Evolutionary conservation across 2,113 vertebrate species (phyloP), one percentile per base, ranked within the genome.

Genomic region (Taurulus bubalis): DNA sequence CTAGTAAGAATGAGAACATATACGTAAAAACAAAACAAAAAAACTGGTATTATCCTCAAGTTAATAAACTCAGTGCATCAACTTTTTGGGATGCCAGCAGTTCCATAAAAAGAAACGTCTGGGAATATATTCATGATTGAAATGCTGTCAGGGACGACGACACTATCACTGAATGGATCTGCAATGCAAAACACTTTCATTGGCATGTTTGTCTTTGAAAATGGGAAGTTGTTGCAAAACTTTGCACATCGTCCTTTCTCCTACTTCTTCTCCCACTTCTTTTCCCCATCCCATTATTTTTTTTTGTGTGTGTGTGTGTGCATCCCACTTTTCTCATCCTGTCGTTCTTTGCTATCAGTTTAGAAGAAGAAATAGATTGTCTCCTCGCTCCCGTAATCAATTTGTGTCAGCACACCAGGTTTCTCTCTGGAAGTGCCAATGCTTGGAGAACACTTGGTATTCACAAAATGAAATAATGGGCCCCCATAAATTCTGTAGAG

Each of bases 401-500:
- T 94, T 91, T 91, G 77, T 94, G 93, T 94, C 91, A 88, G 87
- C 85, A 77, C 81, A 78, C 72, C 66, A 60, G 74, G 76, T 71
- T 89, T 92, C 87, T 86, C 67, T 88, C 80, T 80, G 66, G 73
- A 91, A 79, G 76, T 82, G 82, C 76, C 84, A 86, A 74, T 70
- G 82, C 87, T 62, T 72, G 66, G 75, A 86, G 81, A 84, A 82
- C 72, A 71, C 83, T 91, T 88, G 80, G 79, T 87, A 92, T 94
- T 92, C 89, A 86, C 84, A 59, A 93, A 91, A 91, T 86, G 70
- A 87, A 89, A 86, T 89, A 91, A 92, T 88, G 77, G 87, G 59
- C 64, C 78, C 83, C 87, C 76, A 82, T 94, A 87, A 89, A 93
- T 92, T 87, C 86, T 80, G 68, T 53, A 58, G 84, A 88, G 87